These are phyloP conservation scores for Meta bourneti DNA, from an alignment of 2,888 invertebrate genomes.

Conservation along the genomic window DNA sequence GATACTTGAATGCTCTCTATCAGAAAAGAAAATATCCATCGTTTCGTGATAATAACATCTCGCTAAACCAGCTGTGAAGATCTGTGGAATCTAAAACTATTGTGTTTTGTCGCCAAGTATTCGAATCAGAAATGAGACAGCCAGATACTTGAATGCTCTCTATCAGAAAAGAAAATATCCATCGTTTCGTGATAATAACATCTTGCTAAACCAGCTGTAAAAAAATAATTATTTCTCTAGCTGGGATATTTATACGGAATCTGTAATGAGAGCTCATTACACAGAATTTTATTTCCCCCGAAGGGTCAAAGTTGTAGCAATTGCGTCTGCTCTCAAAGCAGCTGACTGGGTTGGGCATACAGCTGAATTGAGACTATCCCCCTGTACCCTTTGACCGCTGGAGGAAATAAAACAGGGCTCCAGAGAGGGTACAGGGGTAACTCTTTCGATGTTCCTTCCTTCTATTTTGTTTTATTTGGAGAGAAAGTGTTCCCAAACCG, in stretches of 20 bases:
- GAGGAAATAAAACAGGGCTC: not conserved
- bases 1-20: no score
- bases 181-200: not conserved
- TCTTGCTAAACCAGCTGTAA: not conserved
- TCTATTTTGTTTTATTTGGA: not conserved
- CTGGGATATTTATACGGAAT: not conserved
- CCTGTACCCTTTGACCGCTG: not conserved
- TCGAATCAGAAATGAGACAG: not conserved
- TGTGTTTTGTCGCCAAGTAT: not conserved
- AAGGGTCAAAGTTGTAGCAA: slow-evolving; percentile 6
- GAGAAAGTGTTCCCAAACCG: not conserved
- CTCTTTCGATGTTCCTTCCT: not conserved
- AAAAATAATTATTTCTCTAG: not conserved
- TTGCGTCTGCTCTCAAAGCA: not conserved
- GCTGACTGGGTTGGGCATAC: not conserved
- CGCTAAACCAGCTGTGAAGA: not conserved
- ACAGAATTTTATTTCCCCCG: not conserved
- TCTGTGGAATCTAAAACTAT: no score
- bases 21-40: slow-evolving; percentile 1
- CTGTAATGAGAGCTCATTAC: not conserved
- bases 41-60: not conserved
- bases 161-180: slow-evolving; percentile 1
- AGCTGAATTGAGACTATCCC: not conserved
- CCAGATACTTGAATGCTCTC: no score
- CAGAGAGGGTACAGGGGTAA: not conserved